Conservation (phyloP, 2,113 vertebrate species). For the Heptranchias perlo region DNA sequence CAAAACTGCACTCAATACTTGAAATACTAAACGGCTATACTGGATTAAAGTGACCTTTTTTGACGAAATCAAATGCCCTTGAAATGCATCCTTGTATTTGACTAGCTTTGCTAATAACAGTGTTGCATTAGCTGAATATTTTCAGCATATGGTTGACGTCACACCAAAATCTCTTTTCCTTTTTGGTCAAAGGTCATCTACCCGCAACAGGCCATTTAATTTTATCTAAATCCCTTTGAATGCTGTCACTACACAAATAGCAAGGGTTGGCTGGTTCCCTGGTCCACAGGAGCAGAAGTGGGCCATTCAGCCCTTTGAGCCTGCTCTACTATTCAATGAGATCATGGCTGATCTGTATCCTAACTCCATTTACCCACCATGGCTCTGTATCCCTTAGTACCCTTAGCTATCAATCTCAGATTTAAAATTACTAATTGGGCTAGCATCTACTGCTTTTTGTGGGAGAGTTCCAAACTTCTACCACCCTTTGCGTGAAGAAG, state of each 20-base stretch:
- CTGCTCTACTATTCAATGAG: no score
- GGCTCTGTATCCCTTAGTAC: no score
- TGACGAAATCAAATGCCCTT: not conserved
- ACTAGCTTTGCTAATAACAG: not conserved
- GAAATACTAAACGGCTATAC: not conserved
- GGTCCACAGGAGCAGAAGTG: no score
- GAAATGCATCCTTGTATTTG: not conserved
- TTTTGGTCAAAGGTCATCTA: not conserved
- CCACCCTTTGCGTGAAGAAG: no score
- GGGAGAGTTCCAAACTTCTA: no score
- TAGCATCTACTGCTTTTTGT: no score
- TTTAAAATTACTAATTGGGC: no score
- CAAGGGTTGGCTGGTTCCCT: not conserved
- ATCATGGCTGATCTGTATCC: no score
- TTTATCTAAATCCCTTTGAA: not conserved
- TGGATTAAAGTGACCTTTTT: not conserved
- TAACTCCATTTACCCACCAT: no score
- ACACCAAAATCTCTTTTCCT: not conserved
- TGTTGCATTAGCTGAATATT: not conserved
- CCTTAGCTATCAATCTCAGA: no score
- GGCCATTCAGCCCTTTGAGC: no score
- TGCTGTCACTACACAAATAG: no score
- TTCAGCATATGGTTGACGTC: not conserved
- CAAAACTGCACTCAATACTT: not conserved
- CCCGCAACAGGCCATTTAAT: not conserved